Base-by-base conservation (phyloP, 2,888 invertebrate species). In the Lottia gigantea region DNA sequence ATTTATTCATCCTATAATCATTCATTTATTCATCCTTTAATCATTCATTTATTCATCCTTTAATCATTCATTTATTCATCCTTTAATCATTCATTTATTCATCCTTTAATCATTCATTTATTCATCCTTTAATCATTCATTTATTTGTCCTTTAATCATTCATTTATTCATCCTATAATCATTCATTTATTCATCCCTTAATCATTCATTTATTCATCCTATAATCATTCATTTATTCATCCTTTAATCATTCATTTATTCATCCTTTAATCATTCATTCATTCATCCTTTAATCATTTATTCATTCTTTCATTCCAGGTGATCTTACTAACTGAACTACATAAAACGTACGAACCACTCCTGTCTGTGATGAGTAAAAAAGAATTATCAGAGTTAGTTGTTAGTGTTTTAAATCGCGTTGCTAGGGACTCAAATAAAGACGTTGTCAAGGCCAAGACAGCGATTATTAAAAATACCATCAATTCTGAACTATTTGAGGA, bases 291-390 rank as follows among this genome's bases (percentile, higher is more conserved):
- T 16, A 8, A 14, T 40, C n/a, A 47, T 7, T 40, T 16, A 31
- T 66, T 26, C 16, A 16, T 62, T 12, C 46, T 31, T 67, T 15
- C n/a, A 19, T 82, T 85, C 0, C 90, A 95, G 93, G 93, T 95
- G 78, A 94, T 95, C 0, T 87, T 97, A 49, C 90, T 97, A 78
- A 91, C 93, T 71, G 94, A 95, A 11, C 93, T 96, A 83, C 93
- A 95, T 45, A 93, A 94, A 46, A 95, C 95, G 0, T 94, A 95
- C 83, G 94, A 94, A 76, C 95, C 96, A 82, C 91, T 97, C 1
- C 92, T 89, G 46, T 83, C 87, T 72, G 89, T 91, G 15, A 76
- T 90, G 68, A 83, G 86, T 19, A 91, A 93, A 0, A 91, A 92
- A 12, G 95, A 96, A 83, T 91, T 94, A 11, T 94, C 95, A 2